Evolutionary conservation across 2,888 invertebrate species (phyloP).

Genomic region (Actias luna): DNA sequence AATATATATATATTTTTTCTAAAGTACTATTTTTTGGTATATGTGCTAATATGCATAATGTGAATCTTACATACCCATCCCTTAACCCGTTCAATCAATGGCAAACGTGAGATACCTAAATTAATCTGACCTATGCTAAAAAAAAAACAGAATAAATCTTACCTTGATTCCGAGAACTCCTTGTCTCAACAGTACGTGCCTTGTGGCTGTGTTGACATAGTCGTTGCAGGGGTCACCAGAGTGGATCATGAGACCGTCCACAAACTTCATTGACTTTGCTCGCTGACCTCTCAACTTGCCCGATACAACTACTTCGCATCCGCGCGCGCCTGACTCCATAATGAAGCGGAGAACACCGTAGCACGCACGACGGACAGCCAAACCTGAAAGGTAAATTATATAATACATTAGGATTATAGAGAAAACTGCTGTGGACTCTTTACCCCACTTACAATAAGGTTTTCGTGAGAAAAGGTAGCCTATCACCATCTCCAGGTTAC

Average conservation of each 20-base stretch:
- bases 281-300: slow-evolving; percentile 99
- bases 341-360: slow-evolving; percentile 99
- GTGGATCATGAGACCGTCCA: slow-evolving; percentile 99
- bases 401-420: too few species aligned
- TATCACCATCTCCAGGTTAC: too few species aligned
- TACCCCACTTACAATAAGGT: too few species aligned
- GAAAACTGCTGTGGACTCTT: too few species aligned
- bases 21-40: too few species aligned
- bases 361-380: slow-evolving; percentile 93
- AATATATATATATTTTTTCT: too few species aligned
- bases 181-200: slow-evolving; percentile 98
- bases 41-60: too few species aligned
- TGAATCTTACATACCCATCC: too few species aligned
- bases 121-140: too few species aligned
- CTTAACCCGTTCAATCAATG: too few species aligned
- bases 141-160: slow-evolving; percentile 23
- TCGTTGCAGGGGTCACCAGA: slow-evolving; percentile 99
- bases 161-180: slow-evolving; percentile 90
- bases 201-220: slow-evolving; percentile 98
- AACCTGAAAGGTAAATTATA: slow-evolving; percentile 58
- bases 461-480: too few species aligned
- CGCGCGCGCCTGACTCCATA: slow-evolving; percentile 98
- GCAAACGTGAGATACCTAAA: too few species aligned
- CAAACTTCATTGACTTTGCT: slow-evolving; percentile 99
- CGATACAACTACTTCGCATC: slow-evolving; percentile 99